phyloP scores from a whole-genome alignment of 2,888 invertebrate genomes.

The Gymnocheta viridis region DNA sequence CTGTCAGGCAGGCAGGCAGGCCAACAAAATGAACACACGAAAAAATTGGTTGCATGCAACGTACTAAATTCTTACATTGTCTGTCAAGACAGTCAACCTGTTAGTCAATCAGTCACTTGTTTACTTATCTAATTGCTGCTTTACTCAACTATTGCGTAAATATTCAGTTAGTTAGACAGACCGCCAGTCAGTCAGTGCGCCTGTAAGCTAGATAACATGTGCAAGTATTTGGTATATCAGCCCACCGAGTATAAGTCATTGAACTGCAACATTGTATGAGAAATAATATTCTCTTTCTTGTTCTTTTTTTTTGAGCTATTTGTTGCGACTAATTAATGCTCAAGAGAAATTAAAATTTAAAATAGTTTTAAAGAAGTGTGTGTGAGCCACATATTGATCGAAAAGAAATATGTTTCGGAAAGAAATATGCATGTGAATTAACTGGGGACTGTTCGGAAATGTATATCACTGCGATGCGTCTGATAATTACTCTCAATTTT shows the following conservation, averaged over 20 bases:
- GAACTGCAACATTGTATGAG: constrained; percentile 59
- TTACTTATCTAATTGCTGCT: not conserved
- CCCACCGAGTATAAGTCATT: constrained; percentile 51
- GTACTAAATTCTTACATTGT: constrained; percentile 26
- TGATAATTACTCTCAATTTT: too few species aligned
- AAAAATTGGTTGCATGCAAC: constrained; percentile 39
- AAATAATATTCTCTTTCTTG: constrained; percentile 3
- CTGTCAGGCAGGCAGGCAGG: constrained; percentile 27
- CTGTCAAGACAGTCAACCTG: not conserved
- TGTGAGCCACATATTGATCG: not conserved
- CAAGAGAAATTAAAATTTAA: constrained; percentile 12
- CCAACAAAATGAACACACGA: constrained; percentile 22
- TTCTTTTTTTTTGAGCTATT: not conserved
- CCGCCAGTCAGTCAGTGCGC: not conserved
- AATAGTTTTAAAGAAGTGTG: not conserved
- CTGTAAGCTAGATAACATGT: not conserved
- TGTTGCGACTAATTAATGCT: not conserved
- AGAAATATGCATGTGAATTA: too few species aligned
- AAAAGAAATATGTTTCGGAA: not conserved
- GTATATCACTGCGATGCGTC: too few species aligned
- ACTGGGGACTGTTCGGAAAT: too few species aligned
- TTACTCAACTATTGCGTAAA: constrained; percentile 15
- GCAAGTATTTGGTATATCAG: constrained; percentile 15
- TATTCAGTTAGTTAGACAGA: not conserved
- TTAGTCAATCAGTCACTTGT: constrained; percentile 2